Percentiles rank a stretch among this genome's conserved stretches.
phyloP scores from a whole-genome alignment of 2,113 vertebrate genomes.

The Leptocoma aspasia region DNA sequence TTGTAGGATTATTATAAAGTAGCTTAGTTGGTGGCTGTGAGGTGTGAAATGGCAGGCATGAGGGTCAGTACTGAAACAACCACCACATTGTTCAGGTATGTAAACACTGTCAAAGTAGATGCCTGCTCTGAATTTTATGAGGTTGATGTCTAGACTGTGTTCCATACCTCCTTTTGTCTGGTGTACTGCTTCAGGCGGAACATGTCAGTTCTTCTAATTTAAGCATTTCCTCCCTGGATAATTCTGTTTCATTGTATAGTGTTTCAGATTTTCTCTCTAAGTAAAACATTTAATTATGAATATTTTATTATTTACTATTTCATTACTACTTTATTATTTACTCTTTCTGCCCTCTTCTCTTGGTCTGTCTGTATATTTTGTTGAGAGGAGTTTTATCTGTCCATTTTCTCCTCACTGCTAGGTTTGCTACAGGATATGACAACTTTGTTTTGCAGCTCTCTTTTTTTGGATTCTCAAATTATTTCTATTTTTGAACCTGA shows the following conservation, averaged over 20 bases:
- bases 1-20: not conserved
- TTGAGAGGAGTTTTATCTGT: not conserved
- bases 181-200: not conserved
- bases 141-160: not conserved
- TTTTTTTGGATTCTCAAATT: not conserved
- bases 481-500: not conserved
- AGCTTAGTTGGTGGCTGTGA: not conserved
- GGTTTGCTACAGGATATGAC: not conserved
- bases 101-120: not conserved
- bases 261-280: not conserved
- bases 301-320: not conserved
- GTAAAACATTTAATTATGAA: not conserved
- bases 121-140: not conserved
- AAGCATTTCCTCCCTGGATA: not conserved
- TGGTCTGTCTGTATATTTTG: not conserved
- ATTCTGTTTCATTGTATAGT: not conserved
- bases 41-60: not conserved
- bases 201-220: not conserved
- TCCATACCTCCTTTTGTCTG: not conserved
- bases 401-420: not conserved
- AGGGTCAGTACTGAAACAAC: slow-evolving; percentile 25
- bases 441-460: not conserved
- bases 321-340: not conserved
- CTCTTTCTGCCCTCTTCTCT: not conserved
- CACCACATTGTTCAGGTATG: slow-evolving; percentile 3